phyloP scores from a whole-genome alignment of 2,113 vertebrate species.

The Eurystomus gularis region DNA sequence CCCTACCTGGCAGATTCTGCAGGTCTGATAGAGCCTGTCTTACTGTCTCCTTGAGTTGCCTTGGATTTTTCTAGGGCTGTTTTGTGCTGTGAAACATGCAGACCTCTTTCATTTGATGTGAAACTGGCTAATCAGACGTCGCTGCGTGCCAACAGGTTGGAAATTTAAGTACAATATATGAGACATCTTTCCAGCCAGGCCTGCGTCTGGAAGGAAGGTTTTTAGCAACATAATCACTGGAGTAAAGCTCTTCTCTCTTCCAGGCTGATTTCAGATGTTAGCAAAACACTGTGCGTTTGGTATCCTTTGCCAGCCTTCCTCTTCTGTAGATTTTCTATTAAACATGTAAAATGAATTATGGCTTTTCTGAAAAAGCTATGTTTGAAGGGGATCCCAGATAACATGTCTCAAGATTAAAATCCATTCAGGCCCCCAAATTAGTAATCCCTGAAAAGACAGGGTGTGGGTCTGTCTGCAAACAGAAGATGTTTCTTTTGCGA shows the following conservation, averaged over 20 bases:
- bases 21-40: background rate
- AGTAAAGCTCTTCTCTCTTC: background rate
- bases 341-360: background rate
- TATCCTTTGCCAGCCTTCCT: background rate
- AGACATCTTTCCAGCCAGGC: background rate
- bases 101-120: background rate
- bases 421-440: background rate
- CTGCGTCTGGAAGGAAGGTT: background rate
- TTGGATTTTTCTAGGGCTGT: background rate
- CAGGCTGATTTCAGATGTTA: background rate
- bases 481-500: background rate
- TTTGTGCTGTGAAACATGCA: background rate
- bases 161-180: background rate
- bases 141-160: background rate
- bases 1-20: background rate
- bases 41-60: background rate
- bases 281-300: background rate
- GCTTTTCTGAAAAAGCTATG: background rate
- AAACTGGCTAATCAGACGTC: background rate
- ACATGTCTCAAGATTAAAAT: background rate
- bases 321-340: background rate
- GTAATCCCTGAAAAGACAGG: constrained; percentile 12
- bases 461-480: constrained; percentile 22
- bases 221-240: background rate
- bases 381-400: background rate